Evolutionary conservation across 2,888 invertebrate species (phyloP), one percentile per base, ranked within the genome.

Genomic region (Griposia aprilina): DNA sequence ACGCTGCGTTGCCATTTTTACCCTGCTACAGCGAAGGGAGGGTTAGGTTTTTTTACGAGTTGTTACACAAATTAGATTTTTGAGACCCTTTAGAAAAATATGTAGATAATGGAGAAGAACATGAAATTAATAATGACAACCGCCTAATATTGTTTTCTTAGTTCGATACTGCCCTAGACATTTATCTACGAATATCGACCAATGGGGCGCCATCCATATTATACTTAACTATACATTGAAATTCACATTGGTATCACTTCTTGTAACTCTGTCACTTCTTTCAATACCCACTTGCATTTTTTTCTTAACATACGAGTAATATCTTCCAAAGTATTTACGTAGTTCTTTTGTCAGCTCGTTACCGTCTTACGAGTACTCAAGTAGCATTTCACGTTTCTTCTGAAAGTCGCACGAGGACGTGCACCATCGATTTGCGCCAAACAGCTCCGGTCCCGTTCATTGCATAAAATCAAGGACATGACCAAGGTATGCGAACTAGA

Each of bases 1-100:
- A 71, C 66, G 85, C 86, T 78, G 73, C 80, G 83, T 83, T 74
- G 80, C 80, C 76, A 80, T 86, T 87, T 81, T 74, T 76, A 78
- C 72, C n/a, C 66, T 1, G 41, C 68, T 26, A 63, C n/a, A 5
- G 60, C 45, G n/a, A 70, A 50, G 5, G 62, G 71, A 63, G 57
- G 72, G 48, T 86, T 79, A 66, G 11, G 2, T 10, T 52, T 59
- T 69, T 75, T 67, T 57, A 30, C 13, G 36, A 10, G 10, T 36
- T 66, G 11, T 62, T 60, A 55, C 41, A 67, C 13, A 52, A 74
- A 52, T 52, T 59, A 55, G 0, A n/a, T 30, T 41, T 82, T 62
- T 48, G 11, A 75, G 15, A 41, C 15, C n/a, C 8, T 45, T 26
- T 5, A 30, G 8, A 66, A 57, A 55, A 55, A 26, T 50, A 6